phyloP scores from a whole-genome alignment of 2,113 vertebrate genomes.

The Haliaeetus leucogaster region DNA sequence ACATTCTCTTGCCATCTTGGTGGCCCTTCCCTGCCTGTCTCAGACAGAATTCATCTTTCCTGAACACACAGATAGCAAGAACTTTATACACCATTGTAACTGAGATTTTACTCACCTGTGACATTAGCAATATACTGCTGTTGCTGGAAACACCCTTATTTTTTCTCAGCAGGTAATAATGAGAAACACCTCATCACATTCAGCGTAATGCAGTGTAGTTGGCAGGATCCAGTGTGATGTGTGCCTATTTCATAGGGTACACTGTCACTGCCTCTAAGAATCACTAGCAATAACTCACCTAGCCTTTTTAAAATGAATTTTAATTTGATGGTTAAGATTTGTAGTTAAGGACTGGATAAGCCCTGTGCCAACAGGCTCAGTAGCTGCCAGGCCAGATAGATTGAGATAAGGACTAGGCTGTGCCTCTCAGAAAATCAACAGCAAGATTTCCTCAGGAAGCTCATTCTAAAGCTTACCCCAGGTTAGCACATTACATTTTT shows the following conservation, averaged over 20 bases:
- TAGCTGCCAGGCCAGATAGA: neutral
- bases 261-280: neutral
- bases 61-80: neutral
- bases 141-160: neutral
- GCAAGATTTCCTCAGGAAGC: neutral
- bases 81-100: neutral
- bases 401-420: neutral
- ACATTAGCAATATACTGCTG: neutral
- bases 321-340: neutral
- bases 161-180: neutral
- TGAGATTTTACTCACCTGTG: neutral
- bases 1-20: neutral
- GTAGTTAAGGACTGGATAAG: neutral
- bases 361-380: neutral
- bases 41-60: neutral
- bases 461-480: neutral
- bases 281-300: neutral
- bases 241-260: neutral
- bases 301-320: neutral
- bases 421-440: neutral
- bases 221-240: neutral
- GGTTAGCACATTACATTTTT: neutral
- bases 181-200: neutral
- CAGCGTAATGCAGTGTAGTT: neutral
- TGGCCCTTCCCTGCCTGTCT: neutral